Percentiles rank a stretch among this genome's conserved stretches.
These are phyloP conservation scores for Sialis fuliginosa DNA, from an alignment of 2,888 invertebrate species.

Conservation along the genomic window DNA sequence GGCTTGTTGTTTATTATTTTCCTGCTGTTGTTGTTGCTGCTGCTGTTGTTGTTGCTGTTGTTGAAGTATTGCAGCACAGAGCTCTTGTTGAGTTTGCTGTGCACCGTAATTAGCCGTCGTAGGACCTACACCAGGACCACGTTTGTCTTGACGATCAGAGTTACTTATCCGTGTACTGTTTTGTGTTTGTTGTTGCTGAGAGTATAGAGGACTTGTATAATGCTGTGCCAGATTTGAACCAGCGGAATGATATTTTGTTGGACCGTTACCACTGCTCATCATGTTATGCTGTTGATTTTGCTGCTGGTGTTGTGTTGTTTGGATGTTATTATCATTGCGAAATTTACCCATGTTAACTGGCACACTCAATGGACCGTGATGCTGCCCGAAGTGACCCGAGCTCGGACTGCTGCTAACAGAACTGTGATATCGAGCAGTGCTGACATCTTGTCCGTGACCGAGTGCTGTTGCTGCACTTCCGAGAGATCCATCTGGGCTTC, in stretches of 20 bases:
- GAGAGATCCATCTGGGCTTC: slow-evolving; percentile 19
- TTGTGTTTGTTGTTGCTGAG: slow-evolving; percentile 17
- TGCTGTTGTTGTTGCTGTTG: slow-evolving; percentile 16
- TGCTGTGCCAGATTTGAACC: slow-evolving; percentile 8
- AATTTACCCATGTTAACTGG: slow-evolving; percentile 42
- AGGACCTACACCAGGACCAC: slow-evolving; percentile 8
- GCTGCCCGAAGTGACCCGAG: slow-evolving; percentile 32
- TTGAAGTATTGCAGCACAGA: slow-evolving; percentile 21
- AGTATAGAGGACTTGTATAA: slow-evolving; percentile 5
- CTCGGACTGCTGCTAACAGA: not conserved
- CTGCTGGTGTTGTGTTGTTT: slow-evolving; percentile 5
- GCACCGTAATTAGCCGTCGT: slow-evolving; percentile 4
- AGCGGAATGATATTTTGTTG: slow-evolving; percentile 5
- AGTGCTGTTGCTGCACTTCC: slow-evolving; percentile 21
- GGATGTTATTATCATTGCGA: slow-evolving; percentile 32
- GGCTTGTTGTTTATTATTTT: slow-evolving; percentile 11
- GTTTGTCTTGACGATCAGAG: slow-evolving; percentile 20
- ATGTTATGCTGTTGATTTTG: slow-evolving; percentile 12
- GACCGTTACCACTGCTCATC: slow-evolving; percentile 5
- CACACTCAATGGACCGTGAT: slow-evolving; percentile 29
- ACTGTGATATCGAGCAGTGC: slow-evolving; percentile 2
- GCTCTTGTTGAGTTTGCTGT: slow-evolving; percentile 20
- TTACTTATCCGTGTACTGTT: slow-evolving; percentile 19
- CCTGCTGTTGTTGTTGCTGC: slow-evolving; percentile 12
- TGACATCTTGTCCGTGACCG: slow-evolving; percentile 11